A percentile compares a stretch with the other conserved stretches of the same genome.
Conservation (phyloP, 1,140 invertebrate species). For the Cotesia chilonis region DNA sequence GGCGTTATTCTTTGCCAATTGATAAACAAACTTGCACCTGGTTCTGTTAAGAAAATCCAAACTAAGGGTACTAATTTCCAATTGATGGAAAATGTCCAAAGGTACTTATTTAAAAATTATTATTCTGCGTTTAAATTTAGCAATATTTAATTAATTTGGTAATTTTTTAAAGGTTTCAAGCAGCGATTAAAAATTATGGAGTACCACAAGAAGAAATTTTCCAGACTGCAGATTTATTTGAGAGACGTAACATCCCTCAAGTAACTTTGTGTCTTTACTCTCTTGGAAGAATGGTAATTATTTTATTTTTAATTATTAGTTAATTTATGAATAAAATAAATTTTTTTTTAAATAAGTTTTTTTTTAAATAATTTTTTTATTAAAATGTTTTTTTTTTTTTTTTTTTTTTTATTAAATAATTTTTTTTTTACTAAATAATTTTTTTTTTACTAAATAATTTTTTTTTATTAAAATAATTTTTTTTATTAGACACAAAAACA, state of each 20-base stretch:
- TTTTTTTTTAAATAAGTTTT: slow-evolving; percentile 15
- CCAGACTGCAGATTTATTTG: slow-evolving; percentile 97
- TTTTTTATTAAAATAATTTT: slow-evolving; percentile 11
- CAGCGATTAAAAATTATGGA: slow-evolving; percentile 91
- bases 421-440: not conserved
- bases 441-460: not conserved
- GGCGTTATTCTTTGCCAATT: slow-evolving; percentile 93
- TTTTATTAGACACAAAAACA: slow-evolving; percentile 86
- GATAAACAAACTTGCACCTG: slow-evolving; percentile 93
- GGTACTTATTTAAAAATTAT: slow-evolving; percentile 59
- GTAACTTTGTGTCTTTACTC: slow-evolving; percentile 91
- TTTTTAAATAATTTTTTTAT: slow-evolving; percentile 15
- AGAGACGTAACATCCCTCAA: slow-evolving; percentile 95
- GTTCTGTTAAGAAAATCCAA: slow-evolving; percentile 96
- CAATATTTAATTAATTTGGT: too few species aligned
- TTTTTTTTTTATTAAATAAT: too few species aligned
- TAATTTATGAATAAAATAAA: not conserved
- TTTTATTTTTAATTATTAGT: slow-evolving; percentile 6
- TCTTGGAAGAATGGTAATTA: slow-evolving; percentile 87
- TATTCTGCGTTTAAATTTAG: too few species aligned
- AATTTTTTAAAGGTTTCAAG: slow-evolving; percentile 79
- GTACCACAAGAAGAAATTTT: slow-evolving; percentile 97
- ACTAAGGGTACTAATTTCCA: slow-evolving; percentile 96
- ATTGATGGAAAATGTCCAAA: slow-evolving; percentile 97
- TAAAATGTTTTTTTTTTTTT: not conserved